phyloP scores from a whole-genome alignment of 2,888 invertebrate species.

The Diabrotica balteata region DNA sequence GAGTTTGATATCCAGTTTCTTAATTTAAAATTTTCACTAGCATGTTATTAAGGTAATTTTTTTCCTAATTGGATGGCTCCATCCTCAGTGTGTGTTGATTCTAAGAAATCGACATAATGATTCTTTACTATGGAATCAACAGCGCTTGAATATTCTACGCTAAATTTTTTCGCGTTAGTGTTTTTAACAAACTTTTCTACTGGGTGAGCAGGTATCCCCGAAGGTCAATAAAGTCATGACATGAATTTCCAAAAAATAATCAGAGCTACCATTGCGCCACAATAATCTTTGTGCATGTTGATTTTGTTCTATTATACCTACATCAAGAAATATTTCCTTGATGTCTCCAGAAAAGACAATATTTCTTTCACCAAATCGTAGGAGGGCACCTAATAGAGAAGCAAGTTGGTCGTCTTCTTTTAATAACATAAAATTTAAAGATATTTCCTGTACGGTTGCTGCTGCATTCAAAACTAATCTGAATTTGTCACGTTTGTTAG shows the following conservation, averaged over 20 bases:
- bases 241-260: too few relatives aligned
- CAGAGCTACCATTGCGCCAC: constrained; percentile 40
- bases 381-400: constrained; percentile 48
- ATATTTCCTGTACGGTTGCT: constrained; percentile 40
- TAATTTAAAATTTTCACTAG: too few relatives aligned
- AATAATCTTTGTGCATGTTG: constrained; percentile 48
- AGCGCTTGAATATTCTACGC: constrained; percentile 27
- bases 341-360: constrained; percentile 50
- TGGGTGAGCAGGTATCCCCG: constrained; percentile 32
- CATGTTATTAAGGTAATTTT: too few relatives aligned
- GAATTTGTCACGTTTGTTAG: constrained; percentile 45
- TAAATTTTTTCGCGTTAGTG: constrained; percentile 31
- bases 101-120: constrained; percentile 41
- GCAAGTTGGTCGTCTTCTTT: constrained; percentile 42
- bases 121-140: constrained; percentile 24
- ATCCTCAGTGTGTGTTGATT: too few relatives aligned
- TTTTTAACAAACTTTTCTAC: constrained; percentile 36
- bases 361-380: constrained; percentile 51
- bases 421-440: constrained; percentile 48
- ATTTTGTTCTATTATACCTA: constrained; percentile 32
- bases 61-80: too few relatives aligned
- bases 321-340: constrained; percentile 36
- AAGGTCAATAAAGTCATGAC: too few relatives aligned
- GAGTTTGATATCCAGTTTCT: too few relatives aligned
- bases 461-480: constrained; percentile 51